phyloP scores from a whole-genome alignment of 2,797 vertebrate species.

The Buphagus erythrorhynchus region DNA sequence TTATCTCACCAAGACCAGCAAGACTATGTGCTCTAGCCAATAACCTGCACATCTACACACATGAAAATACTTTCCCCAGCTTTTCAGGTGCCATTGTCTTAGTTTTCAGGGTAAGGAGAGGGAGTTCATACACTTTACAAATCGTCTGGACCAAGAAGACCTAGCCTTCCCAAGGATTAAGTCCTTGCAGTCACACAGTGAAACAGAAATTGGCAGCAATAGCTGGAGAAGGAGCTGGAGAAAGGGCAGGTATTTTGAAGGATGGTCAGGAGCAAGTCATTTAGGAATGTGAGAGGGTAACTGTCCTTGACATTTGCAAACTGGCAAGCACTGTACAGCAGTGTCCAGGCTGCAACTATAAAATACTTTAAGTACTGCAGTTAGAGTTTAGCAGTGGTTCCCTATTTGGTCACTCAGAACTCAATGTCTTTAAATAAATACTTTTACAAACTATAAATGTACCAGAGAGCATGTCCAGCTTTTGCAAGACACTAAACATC shows the following conservation, averaged over 20 bases:
- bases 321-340: conserved; percentile 27
- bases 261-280: background rate
- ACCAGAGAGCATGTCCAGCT: background rate
- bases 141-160: background rate
- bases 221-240: background rate
- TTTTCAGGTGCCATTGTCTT: background rate
- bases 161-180: background rate
- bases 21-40: background rate
- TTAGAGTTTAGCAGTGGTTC: conserved; percentile 2
- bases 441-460: background rate
- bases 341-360: background rate
- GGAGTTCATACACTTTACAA: background rate
- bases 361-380: conserved; percentile 3
- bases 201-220: background rate
- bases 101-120: background rate
- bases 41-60: background rate
- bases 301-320: conserved; percentile 67
- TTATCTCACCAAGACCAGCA: background rate
- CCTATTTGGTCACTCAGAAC: background rate
- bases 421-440: background rate
- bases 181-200: background rate
- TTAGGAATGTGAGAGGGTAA: conserved; percentile 25
- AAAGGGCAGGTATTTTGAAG: conserved; percentile 31
- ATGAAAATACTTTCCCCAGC: background rate
- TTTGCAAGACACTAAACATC: background rate